Percentiles rank a stretch among this genome's conserved stretches.
Evolutionary conservation across 2,888 invertebrate genomes (phyloP).

Genomic region (Ichneumoninae sp.): DNA sequence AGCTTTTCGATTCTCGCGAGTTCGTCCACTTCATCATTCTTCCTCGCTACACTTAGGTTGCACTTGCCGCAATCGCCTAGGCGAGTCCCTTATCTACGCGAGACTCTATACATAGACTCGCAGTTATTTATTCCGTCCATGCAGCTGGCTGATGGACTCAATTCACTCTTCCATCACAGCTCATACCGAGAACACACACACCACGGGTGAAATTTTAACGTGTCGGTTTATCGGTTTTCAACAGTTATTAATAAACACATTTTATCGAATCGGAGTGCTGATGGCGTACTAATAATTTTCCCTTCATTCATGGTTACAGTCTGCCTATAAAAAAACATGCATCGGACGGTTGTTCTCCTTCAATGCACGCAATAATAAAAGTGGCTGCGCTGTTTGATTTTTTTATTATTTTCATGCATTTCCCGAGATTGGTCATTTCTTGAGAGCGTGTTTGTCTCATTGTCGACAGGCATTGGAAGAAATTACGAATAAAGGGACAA

Average conservation of each 20-base stretch:
- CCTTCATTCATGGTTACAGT: neutral
- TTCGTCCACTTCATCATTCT: constrained; percentile 24
- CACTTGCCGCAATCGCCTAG: constrained; percentile 15
- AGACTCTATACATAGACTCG: neutral
- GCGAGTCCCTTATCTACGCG: constrained; percentile 5
- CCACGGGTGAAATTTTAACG: neutral
- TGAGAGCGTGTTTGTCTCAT: neutral
- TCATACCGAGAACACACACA: neutral
- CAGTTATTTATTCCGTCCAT: neutral
- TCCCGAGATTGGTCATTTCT: neutral
- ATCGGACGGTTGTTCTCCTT: neutral
- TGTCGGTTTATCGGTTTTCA: neutral
- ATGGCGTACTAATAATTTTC: neutral
- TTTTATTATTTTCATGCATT: neutral
- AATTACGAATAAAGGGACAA: neutral
- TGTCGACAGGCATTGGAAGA: neutral
- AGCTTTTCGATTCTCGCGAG: constrained; percentile 32
- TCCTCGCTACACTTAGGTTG: constrained; percentile 7
- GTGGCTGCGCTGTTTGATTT: neutral
- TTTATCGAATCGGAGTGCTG: neutral
- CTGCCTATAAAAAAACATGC: neutral
- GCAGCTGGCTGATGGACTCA: constrained; percentile 10
- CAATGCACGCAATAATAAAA: too few species aligned
- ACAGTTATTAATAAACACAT: neutral
- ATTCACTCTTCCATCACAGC: constrained; percentile 2